Conservation (phyloP, 2,797 vertebrate genomes). For the Cephalopachus bancanus region DNA sequence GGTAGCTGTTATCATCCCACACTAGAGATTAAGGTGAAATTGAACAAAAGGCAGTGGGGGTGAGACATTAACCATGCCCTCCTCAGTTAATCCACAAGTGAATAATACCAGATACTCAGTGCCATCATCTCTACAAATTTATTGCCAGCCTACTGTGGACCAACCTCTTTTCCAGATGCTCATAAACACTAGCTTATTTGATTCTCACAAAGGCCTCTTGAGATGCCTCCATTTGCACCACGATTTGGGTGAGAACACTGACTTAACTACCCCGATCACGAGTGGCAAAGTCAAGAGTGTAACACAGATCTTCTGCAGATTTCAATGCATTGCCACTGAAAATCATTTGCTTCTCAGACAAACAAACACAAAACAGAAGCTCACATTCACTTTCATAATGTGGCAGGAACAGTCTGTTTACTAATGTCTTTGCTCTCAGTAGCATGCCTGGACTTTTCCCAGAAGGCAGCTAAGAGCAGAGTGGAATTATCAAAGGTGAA, state of each 20-base stretch:
- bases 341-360: not conserved
- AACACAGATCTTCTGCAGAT: not conserved
- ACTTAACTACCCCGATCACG: not conserved
- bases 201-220: not conserved
- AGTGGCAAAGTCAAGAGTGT: not conserved
- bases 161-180: not conserved
- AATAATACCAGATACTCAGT: not conserved
- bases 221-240: not conserved
- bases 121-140: too few relatives aligned
- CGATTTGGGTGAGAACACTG: not conserved
- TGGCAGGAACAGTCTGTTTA: not conserved
- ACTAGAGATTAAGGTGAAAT: not conserved
- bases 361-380: not conserved
- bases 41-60: not conserved
- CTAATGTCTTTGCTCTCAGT: not conserved
- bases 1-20: not conserved
- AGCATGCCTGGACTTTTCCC: not conserved
- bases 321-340: not conserved
- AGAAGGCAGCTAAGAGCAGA: not conserved
- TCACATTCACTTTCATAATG: not conserved
- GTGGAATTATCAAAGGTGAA: not conserved
- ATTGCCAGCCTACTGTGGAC: not conserved
- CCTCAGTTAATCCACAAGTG: not conserved
- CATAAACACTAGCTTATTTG: not conserved
- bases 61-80: not conserved